Evolutionary conservation across 2,888 invertebrate genomes (phyloP), one percentile per base, ranked within the genome.

Genomic region (Agrotis puta): DNA sequence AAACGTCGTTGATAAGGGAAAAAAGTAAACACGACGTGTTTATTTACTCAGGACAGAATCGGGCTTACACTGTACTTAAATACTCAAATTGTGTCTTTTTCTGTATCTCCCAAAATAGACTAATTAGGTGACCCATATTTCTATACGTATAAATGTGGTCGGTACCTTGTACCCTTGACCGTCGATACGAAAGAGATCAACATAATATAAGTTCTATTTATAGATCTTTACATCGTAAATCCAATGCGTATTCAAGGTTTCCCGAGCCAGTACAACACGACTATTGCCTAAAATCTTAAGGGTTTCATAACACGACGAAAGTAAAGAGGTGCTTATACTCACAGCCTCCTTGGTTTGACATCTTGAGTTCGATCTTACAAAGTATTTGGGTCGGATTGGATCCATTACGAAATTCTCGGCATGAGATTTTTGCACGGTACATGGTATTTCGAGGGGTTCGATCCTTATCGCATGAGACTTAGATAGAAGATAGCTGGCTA

Each of bases 41-140:
- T 76, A 61, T 76, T 68, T 45, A 20, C 45, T 20, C 33, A 61
- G 61, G 24, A 39, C 54, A n/a, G n/a, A 43, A 24, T 43, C 7
- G 14, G 20, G 20, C 16, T 47, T 24, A 64, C 14, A 27, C 20
- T 53, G 39, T 18, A 20, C 47, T 48, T 5, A 54, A 74, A 48
- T 65, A 20, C 47, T 54, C n/a, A 54, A 22, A 27, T 48, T 47
- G 3, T 11, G 18, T n/a, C 43, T 45, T 48, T 56, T 43, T 50
- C 18, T 51, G 16, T 9, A 39, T 3, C 3, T 22, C 16, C n/a
- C 9, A 14, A 74, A 66, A 56, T 33, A 65, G 3, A 20, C 63
- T 53, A 51, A 18, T 24, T 24, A 33, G 7, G 20, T 39, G 53
- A 64, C 74, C 51, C 20, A 45, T 20, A 27, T 27, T 5, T 5